phyloP scores from a whole-genome alignment of 2,113 vertebrate species.

The Salvelinus alpinus region DNA sequence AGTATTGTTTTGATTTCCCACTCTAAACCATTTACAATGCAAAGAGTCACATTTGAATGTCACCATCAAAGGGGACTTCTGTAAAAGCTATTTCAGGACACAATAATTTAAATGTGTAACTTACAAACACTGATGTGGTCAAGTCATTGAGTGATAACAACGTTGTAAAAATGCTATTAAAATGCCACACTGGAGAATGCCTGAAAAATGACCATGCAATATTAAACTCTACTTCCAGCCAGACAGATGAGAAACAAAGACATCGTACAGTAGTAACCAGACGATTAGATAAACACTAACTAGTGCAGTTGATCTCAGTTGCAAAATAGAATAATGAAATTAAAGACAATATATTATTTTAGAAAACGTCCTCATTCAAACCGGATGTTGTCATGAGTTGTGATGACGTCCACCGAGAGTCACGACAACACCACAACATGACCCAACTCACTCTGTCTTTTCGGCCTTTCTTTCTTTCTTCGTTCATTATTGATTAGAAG shows the following conservation, averaged over 20 bases:
- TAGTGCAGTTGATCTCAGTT: too few relatives aligned
- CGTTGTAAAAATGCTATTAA: too few relatives aligned
- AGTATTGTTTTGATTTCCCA: neutral
- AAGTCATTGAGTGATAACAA: neutral
- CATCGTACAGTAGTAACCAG: neutral
- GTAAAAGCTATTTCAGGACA: neutral
- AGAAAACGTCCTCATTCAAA: too few relatives aligned
- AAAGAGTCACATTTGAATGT: slow-evolving; percentile 15
- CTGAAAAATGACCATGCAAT: neutral
- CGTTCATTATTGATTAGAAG: slow-evolving; percentile 10
- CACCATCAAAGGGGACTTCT: slow-evolving; percentile 12
- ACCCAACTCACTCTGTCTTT: slow-evolving; percentile 5
- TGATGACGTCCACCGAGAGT: too few relatives aligned
- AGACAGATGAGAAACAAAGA: neutral
- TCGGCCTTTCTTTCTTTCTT: neutral
- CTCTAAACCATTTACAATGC: slow-evolving; percentile 20
- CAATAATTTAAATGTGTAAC: neutral
- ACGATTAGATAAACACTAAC: neutral
- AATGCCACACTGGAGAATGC: neutral
- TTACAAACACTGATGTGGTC: neutral
- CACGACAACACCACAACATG: too few relatives aligned
- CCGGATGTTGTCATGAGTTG: too few relatives aligned
- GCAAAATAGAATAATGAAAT: too few relatives aligned
- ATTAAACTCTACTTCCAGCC: neutral
- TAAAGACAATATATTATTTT: too few relatives aligned